Evolutionary conservation across 2,113 vertebrate genomes (phyloP), one percentile per base, ranked within the genome.

Genomic region (Sebastes schlegelii): DNA sequence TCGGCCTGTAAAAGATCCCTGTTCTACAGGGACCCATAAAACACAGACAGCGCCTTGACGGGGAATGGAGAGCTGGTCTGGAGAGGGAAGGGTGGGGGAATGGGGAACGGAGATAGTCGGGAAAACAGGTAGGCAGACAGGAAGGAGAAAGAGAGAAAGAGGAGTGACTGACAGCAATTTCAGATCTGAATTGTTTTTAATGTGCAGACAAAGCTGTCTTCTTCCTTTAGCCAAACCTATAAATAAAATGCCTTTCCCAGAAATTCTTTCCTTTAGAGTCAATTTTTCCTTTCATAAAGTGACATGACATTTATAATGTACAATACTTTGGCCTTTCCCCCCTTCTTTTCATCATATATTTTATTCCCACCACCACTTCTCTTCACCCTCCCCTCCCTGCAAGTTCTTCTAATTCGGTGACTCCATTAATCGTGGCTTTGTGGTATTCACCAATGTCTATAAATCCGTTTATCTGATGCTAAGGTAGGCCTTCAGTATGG

Each of bases 371-470:
- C 94, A 43, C 42, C 54, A 49, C 54, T 26, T 26, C 66, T 21
- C 14, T 34, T 34, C 34, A 34, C 54, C 79, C 42, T 79, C 73
- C 76, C 91, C 62, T 64, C 87, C 91, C 92, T 88, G 84, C 89
- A 92, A 92, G 92, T 94, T 92, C 96, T 94, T 96, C 95, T 96
- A 96, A 97, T 96, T 96, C 96, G 96, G 96, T 93, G 95, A 96
- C 95, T 96, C 97, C 95, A 98, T 98, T 98, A 98, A 97, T 96
- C 52, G 95, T 95, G 96, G 95, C 95, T 96, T 96, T 88, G 97
- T 96, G 97, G 97, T 96, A 97, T 97, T 97, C 96, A 97, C 96
- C 97, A 97, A 95, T 96, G 96, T 97, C 97, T 97, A 97, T 99
- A 97, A 98, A 99, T 97, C 97, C 96, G 97, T 97, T 96, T 97